Evolutionary conservation across 2,113 vertebrate genomes (phyloP).

Genomic region (Bucco capensis): DNA sequence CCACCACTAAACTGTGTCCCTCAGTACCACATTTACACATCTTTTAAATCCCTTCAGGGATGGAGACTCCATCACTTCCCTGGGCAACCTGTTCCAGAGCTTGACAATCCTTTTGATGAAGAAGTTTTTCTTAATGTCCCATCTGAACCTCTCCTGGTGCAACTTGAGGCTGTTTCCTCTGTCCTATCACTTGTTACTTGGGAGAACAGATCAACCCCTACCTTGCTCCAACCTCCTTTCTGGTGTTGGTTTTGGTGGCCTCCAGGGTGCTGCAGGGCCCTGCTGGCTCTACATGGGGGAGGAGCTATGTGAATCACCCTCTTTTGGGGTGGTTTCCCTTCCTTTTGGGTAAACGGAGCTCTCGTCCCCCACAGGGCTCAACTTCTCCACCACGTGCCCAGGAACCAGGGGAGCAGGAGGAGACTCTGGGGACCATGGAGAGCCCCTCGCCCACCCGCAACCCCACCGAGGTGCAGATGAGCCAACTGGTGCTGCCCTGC

Average conservation of each 20-base stretch:
- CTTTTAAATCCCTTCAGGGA: not conserved
- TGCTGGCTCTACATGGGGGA: fast-evolving
- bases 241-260: not conserved
- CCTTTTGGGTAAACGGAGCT: fast-evolving
- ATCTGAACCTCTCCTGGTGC: not conserved
- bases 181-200: not conserved
- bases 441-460: conserved; percentile 60
- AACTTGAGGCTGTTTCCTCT: not conserved
- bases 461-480: conserved; percentile 95
- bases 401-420: conserved; percentile 59
- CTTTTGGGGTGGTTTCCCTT: not conserved
- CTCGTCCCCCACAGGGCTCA: not conserved
- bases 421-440: not conserved
- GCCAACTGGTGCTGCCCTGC: conserved; percentile 92
- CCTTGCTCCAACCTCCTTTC: not conserved
- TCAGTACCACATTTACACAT: not conserved
- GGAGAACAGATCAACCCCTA: not conserved
- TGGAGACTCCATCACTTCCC: not conserved
- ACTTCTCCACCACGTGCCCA: not conserved
- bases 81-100: not conserved
- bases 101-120: not conserved
- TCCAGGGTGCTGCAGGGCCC: not conserved
- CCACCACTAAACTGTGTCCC: not conserved
- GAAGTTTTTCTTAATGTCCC: not conserved
- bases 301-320: fast-evolving